A percentile compares a stretch with the other conserved stretches of the same genome.
These are phyloP conservation scores for Platysternon megacephalum DNA, from an alignment of 2,113 vertebrate genomes.

Conservation along the genomic window DNA sequence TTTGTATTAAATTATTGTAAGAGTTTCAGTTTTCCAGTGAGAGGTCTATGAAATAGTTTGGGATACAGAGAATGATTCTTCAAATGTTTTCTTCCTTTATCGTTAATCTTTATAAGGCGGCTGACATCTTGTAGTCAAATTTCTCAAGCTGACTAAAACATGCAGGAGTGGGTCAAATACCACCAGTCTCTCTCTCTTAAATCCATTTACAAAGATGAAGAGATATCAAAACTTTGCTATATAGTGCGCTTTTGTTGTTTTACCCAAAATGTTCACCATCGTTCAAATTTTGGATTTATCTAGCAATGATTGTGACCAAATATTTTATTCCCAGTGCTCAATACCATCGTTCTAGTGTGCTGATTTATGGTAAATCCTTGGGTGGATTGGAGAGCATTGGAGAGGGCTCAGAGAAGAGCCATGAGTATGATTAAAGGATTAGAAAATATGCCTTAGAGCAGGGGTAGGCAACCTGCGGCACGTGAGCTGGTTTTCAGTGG, in stretches of 20 bases:
- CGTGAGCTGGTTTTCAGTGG: too few species aligned
- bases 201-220: rapidly evolving
- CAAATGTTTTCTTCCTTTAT: neutral
- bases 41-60: rapidly evolving
- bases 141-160: rapidly evolving
- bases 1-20: too few species aligned
- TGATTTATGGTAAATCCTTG: neutral
- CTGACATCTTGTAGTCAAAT: neutral
- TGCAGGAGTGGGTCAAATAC: neutral
- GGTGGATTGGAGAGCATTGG: neutral
- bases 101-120: neutral
- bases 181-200: neutral
- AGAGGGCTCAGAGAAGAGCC: too few species aligned
- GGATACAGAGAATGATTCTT: neutral
- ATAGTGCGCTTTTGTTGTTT: rapidly evolving
- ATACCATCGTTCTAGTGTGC: rapidly evolving
- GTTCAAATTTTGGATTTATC: rapidly evolving
- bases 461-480: too few species aligned
- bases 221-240: neutral
- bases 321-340: neutral
- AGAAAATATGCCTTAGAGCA: too few species aligned
- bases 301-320: neutral
- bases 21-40: neutral
- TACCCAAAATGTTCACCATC: neutral
- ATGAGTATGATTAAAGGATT: too few species aligned